Base-by-base conservation (phyloP, 2,888 invertebrate species). In the Drosophila paucipuncta region DNA sequence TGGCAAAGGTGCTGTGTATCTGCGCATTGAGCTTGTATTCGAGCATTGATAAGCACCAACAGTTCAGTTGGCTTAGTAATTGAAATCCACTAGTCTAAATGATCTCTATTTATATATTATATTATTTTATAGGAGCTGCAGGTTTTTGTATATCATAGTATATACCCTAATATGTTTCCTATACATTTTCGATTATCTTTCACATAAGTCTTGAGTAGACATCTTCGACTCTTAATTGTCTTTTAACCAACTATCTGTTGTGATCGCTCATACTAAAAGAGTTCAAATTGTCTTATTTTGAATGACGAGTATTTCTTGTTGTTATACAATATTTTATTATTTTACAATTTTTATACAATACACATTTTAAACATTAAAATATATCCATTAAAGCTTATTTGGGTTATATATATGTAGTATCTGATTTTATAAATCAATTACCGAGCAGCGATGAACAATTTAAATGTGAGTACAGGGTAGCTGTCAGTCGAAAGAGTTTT, bases 391-490 rank as follows among this genome's bases (percentile, higher is more conserved):
- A 22, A 22, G 13, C 2, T 4, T 22, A 47, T 22, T 13, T 13
- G 6, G 10, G 18, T 33, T 2, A 47, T 7, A 28, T 11, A 35
- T 22, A 6, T 2, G 31, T 6, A 5, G 13, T 11, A 11, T 13
- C 37, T 18, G 16, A 25, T 25, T 25, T 47, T 16, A 2, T 2
- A 47, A 25, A 16, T 16, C 47, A 47, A 25, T 9, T 2, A 9
- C 7, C 7, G 13, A 22, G 11, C 0, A 22, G 13, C 7, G 7
- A 16, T 47, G 22, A 4, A 25, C 43, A 5, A 11, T 7, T 30
- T n/a, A 11, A 16, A 31, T 41, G 0, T 25, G 13, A 16, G 16
- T 50, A 55, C 30, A 68, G 68, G 35, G 25, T 53, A 69, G 18
- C 31, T 28, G 7, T 11, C 1, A n/a, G 50, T 31, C 33, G 18